Evolutionary conservation across 2,797 vertebrate species (phyloP), one percentile per base, ranked within the genome.

Genomic region (Chiloscyllium punctatum): DNA sequence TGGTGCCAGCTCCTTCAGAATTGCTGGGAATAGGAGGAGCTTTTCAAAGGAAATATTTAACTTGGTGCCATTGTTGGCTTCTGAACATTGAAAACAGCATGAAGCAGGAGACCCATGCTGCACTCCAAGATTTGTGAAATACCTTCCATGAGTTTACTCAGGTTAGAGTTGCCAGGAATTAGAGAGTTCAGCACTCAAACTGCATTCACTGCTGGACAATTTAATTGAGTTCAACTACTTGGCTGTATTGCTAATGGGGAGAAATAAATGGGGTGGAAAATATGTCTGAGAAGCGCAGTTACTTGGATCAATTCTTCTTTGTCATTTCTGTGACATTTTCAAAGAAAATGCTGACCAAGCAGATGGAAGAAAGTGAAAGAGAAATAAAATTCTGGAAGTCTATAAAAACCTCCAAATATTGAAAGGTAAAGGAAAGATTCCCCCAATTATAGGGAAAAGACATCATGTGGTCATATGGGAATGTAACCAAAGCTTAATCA

Each of bases 171-270:
- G n/a, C 16, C 53, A 42, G 21, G 69, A 94, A 37, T 69, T 68
- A 68, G 11, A 37, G 7, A 94, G 66, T 42, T 69, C 91, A 94
- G 91, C n/a, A 68, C 66, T 37, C 18, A 37, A 66, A n/a, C 57
- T 42, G 57, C 90, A 69, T 69, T 37, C n/a, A 13, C 57, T 94
- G 66, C 23, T 25, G 33, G 62, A 71, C 16, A 69, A 66, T 66
- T 94, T 94, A 94, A 94, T 94, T 37, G 91, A 94, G 91, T 69
- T 69, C 66, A 21, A 53, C 16, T 27, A 37, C 62, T 66, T 69
- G 62, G 91, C 18, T 68, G 62, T 94, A 25, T 23, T 42, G 66
- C 66, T 68, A 94, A 94, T 69, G n/a, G 62, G 51, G 37, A 37
- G 33, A 8, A 92, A 62, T 37, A 68, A 92, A 68, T 92, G 66